Base-by-base conservation (phyloP, 2,113 vertebrate species). In the Mustela nigripes region DNA sequence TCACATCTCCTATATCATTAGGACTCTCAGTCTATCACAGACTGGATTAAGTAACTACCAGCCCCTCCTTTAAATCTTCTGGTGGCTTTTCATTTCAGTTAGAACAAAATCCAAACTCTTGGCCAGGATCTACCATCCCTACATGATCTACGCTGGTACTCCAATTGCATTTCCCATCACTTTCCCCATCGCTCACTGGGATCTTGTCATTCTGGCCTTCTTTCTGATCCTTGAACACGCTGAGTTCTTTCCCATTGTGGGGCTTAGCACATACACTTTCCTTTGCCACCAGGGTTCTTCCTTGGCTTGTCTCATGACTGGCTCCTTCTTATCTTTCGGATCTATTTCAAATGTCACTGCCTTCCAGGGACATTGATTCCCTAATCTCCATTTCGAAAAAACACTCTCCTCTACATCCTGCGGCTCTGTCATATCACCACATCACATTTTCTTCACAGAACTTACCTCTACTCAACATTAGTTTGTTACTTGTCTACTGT, bases 101-200 rank as follows among this genome's bases (percentile, higher is more conserved):
- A 89, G n/a, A 84, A 79, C 50, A 48, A 95, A 91, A 80, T 74
- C 24, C n/a, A 95, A 36, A 79, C 24, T 74, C 73, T 89, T 71
- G 36, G 39, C 42, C 45, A 94, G 39, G 33, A 93, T 80, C 87
- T 89, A 33, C 39, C 21, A 45, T 31, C n/a, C 16, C 26, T 73
- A 53, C 0, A 11, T 91, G 76, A 95, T 76, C n/a, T 36, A 84
- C 24, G 69, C 31, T 19, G 26, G 39, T 62, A 31, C 31, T 76
- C 6, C 85, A 33, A 78, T 42, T 63, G 18, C 11, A 53, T 42
- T 96, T 67, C 48, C 24, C 18, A 36, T 56, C 50, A 48, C 58
- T 78, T 76, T 53, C 56, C 11, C 24, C 15, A 19, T 78, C 36
- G 39, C 6, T 67, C 71, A 83, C 19, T 69, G 11, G n/a, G n/a